These are phyloP conservation scores for Henricia sp. DNA, from an alignment of 53 echinoderm and acorn worm species.

Conservation along the genomic window DNA sequence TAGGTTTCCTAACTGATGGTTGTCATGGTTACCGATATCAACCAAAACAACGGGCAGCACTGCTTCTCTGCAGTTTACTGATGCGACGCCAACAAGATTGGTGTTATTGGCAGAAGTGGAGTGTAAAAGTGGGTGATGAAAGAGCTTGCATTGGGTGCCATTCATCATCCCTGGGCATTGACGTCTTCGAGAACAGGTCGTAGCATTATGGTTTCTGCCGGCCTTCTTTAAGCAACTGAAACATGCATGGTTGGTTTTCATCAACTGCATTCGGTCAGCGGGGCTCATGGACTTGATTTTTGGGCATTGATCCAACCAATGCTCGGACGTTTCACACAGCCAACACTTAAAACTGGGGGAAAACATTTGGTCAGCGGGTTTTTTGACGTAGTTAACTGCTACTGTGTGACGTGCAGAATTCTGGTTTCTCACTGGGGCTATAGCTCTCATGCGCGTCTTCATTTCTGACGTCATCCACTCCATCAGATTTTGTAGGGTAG, in stretches of 20 bases:
- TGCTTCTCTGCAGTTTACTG: slow-evolving; percentile 5
- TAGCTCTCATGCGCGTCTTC: slow-evolving; percentile 66
- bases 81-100: not conserved
- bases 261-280: not conserved
- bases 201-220: slow-evolving; percentile 54
- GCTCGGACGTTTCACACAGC: slow-evolving; percentile 49
- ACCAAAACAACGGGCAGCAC: slow-evolving; percentile 62
- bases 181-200: slow-evolving; percentile 42
- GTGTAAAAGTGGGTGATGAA: slow-evolving; percentile 13
- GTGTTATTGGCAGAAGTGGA: not conserved
- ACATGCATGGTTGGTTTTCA: slow-evolving; percentile 23
- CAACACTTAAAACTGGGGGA: slow-evolving; percentile 50
- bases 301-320: slow-evolving; percentile 60
- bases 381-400: not conserved
- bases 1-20: slow-evolving; percentile 17
- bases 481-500: slow-evolving; percentile 38
- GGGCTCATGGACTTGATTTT: not conserved
- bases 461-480: slow-evolving; percentile 51
- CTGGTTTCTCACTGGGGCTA: slow-evolving; percentile 67
- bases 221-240: slow-evolving; percentile 80
- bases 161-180: slow-evolving; percentile 39
- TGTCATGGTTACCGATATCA: slow-evolving; percentile 4
- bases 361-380: not conserved
- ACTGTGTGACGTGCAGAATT: not conserved
- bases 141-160: slow-evolving; percentile 43